Conservation (phyloP, 1,140 invertebrate species). For the Venturia canescens region DNA sequence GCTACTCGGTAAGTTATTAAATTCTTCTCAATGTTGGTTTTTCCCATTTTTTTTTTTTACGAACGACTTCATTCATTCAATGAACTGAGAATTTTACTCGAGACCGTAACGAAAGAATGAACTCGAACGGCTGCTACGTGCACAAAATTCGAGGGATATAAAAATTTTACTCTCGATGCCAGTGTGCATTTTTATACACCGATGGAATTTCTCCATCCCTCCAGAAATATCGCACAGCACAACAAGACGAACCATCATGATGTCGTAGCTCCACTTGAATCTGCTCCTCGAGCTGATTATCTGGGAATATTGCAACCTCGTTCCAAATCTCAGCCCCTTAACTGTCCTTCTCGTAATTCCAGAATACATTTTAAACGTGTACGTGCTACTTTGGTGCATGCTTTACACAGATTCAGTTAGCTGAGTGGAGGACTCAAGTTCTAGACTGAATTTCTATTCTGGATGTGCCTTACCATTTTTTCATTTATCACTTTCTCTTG, state of each 20-base stretch:
- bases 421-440: too few species aligned
- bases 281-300: background rate
- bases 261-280: background rate
- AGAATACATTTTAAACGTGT: background rate
- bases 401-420: too few species aligned
- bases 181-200: background rate
- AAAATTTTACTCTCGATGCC: background rate
- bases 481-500: too few species aligned
- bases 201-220: background rate
- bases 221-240: background rate
- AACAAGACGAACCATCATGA: background rate
- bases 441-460: too few species aligned
- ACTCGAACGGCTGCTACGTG: too few species aligned
- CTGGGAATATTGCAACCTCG: background rate
- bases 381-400: background rate
- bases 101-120: too few species aligned
- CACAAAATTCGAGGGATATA: too few species aligned
- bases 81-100: too few species aligned
- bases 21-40: background rate
- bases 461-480: too few species aligned
- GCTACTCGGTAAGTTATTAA: constrained; percentile 58
- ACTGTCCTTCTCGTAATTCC: background rate
- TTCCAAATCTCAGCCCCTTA: background rate
- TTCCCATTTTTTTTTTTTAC: background rate
- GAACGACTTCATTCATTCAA: too few species aligned